Evolutionary conservation across 2,113 vertebrate genomes (phyloP).

Genomic region (Nothoprocta perdicaria): DNA sequence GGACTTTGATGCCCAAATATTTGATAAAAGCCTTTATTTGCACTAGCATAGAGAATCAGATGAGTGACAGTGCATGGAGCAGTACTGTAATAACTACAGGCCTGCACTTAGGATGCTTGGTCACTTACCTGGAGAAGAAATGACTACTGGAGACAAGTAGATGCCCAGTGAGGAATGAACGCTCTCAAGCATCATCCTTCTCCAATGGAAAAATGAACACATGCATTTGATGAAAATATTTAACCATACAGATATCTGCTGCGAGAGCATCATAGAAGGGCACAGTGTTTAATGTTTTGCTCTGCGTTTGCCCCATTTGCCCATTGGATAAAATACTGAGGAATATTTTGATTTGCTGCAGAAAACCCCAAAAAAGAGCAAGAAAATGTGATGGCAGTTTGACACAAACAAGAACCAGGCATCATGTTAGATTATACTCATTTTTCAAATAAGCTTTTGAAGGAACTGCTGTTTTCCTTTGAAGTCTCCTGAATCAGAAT

Average conservation of each 20-base stretch:
- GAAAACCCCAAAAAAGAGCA: neutral
- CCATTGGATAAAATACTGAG: neutral
- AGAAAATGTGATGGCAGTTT: neutral
- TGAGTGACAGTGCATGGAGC: neutral
- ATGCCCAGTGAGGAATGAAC: neutral
- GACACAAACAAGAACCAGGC: neutral
- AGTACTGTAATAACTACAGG: neutral
- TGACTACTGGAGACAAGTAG: neutral
- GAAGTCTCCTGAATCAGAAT: neutral
- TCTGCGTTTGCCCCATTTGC: neutral
- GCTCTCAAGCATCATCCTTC: neutral
- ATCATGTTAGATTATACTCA: neutral
- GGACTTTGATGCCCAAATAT: neutral
- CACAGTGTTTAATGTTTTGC: neutral
- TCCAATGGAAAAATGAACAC: neutral
- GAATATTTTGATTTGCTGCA: neutral
- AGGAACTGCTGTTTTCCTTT: neutral
- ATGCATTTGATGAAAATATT: neutral
- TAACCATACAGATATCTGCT: too few species aligned
- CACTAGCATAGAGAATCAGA: neutral
- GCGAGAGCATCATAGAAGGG: too few species aligned
- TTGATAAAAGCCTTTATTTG: neutral
- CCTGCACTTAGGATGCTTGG: neutral
- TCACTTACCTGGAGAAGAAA: neutral
- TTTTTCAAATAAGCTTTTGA: neutral